These are phyloP conservation scores for Venustoraphidia nigricollis DNA, from an alignment of 2,888 invertebrate genomes.

Conservation along the genomic window DNA sequence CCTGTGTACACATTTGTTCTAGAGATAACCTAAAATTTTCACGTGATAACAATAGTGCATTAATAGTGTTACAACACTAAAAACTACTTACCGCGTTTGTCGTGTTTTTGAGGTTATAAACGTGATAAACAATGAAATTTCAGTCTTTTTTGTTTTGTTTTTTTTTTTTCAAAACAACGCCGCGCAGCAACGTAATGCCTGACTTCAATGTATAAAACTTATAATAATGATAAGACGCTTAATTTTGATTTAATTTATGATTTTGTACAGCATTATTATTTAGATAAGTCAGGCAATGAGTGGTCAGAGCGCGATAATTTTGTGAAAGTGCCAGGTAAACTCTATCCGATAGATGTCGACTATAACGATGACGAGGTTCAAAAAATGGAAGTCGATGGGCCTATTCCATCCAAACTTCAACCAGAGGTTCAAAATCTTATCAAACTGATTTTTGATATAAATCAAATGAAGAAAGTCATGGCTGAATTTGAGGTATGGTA, in stretches of 20 bases:
- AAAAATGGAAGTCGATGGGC: slow-evolving; percentile 24
- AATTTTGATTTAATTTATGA: slow-evolving; percentile 10
- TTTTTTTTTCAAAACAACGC: no score
- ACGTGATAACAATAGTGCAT: no score
- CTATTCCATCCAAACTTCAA: slow-evolving; percentile 47
- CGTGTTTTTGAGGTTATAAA: no score
- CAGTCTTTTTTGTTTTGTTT: no score
- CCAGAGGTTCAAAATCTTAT: slow-evolving; percentile 70
- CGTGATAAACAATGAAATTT: no score
- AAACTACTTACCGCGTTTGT: no score
- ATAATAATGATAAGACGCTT: neutral
- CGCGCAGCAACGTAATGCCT: no score
- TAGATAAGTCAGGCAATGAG: slow-evolving; percentile 70
- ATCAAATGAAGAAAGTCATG: slow-evolving; percentile 83
- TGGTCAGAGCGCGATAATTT: slow-evolving; percentile 58
- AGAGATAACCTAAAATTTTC: no score
- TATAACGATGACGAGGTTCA: slow-evolving; percentile 36
- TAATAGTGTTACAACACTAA: no score
- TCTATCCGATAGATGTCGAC: slow-evolving; percentile 83
- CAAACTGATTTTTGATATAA: slow-evolving; percentile 76
- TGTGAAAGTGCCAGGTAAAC: slow-evolving; percentile 48
- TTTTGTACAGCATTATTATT: slow-evolving; percentile 18
- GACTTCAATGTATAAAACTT: no score
- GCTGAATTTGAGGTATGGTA: slow-evolving; percentile 70
- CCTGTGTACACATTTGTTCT: no score